Evolutionary conservation across 1,140 invertebrate genomes (phyloP).

Genomic region (Melitaea cinxia): DNA sequence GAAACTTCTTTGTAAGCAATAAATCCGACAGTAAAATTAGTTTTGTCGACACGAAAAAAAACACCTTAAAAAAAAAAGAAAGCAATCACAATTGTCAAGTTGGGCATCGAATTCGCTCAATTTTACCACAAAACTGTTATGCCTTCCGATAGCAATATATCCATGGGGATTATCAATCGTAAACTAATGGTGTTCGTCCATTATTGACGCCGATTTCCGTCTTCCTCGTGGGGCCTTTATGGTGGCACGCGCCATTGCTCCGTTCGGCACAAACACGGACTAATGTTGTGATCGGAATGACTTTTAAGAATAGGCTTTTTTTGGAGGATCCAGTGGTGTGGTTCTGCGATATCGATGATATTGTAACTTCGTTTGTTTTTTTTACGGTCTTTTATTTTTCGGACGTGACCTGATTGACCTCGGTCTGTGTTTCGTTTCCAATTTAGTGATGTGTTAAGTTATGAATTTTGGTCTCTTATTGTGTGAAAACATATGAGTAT

Average conservation of each 20-base stretch:
- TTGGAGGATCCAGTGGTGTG: constrained; percentile 1
- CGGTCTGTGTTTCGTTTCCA: too few species aligned
- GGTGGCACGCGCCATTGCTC: constrained; percentile 79
- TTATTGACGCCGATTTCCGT: constrained; percentile 78
- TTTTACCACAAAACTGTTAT: constrained; percentile 80
- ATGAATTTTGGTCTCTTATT: too few species aligned
- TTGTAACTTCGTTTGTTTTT: not conserved
- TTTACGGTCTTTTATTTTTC: too few species aligned
- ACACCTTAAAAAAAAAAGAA: constrained; percentile 35
- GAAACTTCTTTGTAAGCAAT: constrained; percentile 4
- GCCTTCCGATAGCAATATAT: constrained; percentile 75
- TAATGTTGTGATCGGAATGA: constrained; percentile 36
- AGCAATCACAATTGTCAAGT: constrained; percentile 42
- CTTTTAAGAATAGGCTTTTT: constrained; percentile 34
- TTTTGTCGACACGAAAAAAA: constrained; percentile 40
- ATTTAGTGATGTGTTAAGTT: too few species aligned
- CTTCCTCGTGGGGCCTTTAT: constrained; percentile 79
- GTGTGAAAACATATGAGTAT: too few species aligned
- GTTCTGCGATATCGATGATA: not conserved
- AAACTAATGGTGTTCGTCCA: constrained; percentile 78
- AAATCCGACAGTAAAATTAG: constrained; percentile 27
- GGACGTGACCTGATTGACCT: too few species aligned
- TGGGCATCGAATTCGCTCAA: constrained; percentile 58
- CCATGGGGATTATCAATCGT: constrained; percentile 77
- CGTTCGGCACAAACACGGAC: constrained; percentile 58